Percentiles rank a stretch among this genome's conserved stretches.
phyloP scores from a whole-genome alignment of 2,888 invertebrate genomes.

The Dryomyza anilis region DNA sequence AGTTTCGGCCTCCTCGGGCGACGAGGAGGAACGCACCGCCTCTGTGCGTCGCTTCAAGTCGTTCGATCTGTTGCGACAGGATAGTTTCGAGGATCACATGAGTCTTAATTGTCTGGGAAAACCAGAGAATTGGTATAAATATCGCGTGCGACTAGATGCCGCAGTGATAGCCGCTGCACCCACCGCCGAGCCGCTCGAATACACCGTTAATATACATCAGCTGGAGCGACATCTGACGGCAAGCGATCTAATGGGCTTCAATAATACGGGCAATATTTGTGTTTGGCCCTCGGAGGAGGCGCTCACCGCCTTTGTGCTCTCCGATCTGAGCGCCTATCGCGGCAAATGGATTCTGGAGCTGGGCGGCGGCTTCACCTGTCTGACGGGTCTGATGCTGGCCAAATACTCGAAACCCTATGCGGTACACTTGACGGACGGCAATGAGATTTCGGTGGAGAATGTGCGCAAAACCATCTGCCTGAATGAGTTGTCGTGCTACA shows the following conservation, averaged over 20 bases:
- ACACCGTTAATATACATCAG: slow-evolving; percentile 66
- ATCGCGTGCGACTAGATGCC: slow-evolving; percentile 63
- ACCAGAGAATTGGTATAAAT: slow-evolving; percentile 69
- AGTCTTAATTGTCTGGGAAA: slow-evolving; percentile 60
- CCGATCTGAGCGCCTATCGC: slow-evolving; percentile 69
- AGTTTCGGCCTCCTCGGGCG: slow-evolving; percentile 54
- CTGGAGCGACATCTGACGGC: slow-evolving; percentile 70
- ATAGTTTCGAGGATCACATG: slow-evolving; percentile 60
- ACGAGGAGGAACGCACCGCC: slow-evolving; percentile 60
- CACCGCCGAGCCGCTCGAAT: slow-evolving; percentile 58
- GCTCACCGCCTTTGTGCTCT: slow-evolving; percentile 71
- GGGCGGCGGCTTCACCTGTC: slow-evolving; percentile 84
- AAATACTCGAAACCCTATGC: slow-evolving; percentile 69
- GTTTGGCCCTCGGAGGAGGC: slow-evolving; percentile 83
- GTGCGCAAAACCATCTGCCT: slow-evolving; percentile 69
- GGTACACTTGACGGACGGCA: slow-evolving; percentile 79
- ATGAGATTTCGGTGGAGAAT: slow-evolving; percentile 76
- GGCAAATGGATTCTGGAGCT: slow-evolving; percentile 75
- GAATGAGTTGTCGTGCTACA: slow-evolving; percentile 67
- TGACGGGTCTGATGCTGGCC: slow-evolving; percentile 76
- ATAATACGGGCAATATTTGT: slow-evolving; percentile 80
- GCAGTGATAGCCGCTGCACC: no score
- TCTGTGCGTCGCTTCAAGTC: slow-evolving; percentile 67
- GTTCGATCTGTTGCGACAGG: slow-evolving; percentile 65
- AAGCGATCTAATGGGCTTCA: slow-evolving; percentile 77